Base-by-base conservation (phyloP, 2,797 vertebrate genomes). In the Echiichthys vipera region DNA sequence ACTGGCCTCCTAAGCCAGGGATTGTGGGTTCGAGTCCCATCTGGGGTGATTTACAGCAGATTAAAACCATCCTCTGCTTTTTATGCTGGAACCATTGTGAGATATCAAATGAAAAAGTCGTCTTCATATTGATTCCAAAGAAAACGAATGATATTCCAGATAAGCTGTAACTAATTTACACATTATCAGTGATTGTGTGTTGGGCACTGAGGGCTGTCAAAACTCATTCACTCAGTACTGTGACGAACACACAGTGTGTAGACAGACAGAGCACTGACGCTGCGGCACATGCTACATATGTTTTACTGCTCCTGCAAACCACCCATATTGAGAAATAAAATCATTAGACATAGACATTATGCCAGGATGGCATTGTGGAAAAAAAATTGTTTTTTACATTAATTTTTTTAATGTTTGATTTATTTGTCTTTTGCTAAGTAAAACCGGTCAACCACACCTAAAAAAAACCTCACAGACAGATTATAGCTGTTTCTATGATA, bases 1-100 rank as follows among this genome's bases (percentile, higher is more conserved):
- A 90, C 87, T 91, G 91, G 89, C 90, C 90, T 32, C 24, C 36
- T 57, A 57, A 40, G 10, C 9, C 36, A 57, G 55, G 55, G 24
- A 40, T 57, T 57, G 3, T 57, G 55, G 55, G 37, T 57, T 40
- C 36, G 0, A 39, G 9, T 50, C 49, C 49, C 49, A 50, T 50
- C 27, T n/a, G 27, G 27, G 17, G 49, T 50, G 15, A 18, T 18
- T 22, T 2, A 37, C 29, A 61, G 51, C 57, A 68, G 30, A 30
- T 32, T 32, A 2, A 32, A 32, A 32, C 30, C 30, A 32, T 32
- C 8, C 30, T 9, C 30, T 32, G 30, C 43, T 46, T 22, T 34
- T n/a, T 30, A 30, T 51, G 49, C 27, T 10, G 3, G 18, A 51
- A 51, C 29, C n/a, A 34, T 54, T 7, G 32, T 22, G 39, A n/a